Conservation (phyloP, 1,140 invertebrate species). For the Steinernema feltiae region DNA sequence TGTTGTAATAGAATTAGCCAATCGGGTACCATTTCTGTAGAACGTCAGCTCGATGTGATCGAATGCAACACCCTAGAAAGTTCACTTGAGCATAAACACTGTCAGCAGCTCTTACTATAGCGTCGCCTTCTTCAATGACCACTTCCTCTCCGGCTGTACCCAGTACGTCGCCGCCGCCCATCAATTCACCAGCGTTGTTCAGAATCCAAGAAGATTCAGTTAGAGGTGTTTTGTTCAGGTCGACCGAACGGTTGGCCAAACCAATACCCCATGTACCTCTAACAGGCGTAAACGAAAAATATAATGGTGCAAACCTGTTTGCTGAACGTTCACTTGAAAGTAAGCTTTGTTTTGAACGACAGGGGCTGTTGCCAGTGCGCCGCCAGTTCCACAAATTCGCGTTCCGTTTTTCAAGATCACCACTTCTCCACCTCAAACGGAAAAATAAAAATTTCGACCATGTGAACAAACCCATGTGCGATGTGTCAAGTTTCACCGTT, state of each 20-base stretch:
- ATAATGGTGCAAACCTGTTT: constrained; percentile 67
- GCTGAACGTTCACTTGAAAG: constrained; percentile 96
- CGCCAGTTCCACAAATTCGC: constrained; percentile 88
- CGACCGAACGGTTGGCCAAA: constrained; percentile 75
- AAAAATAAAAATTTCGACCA: too few relatives aligned
- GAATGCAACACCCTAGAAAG: constrained; percentile 75
- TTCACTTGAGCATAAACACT: constrained; percentile 12
- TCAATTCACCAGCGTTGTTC: constrained; percentile 76
- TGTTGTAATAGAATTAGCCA: constrained; percentile 77
- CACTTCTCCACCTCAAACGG: constrained; percentile 90
- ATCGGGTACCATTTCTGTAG: constrained; percentile 80
- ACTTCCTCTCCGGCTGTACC: constrained; percentile 65
- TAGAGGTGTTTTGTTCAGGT: constrained; percentile 76
- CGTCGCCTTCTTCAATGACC: constrained; percentile 79
- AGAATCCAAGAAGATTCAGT: constrained; percentile 84
- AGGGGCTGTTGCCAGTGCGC: constrained; percentile 82
- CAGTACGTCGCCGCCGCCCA: constrained; percentile 74
- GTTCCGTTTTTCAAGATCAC: constrained; percentile 93
- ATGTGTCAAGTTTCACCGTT: not conserved
- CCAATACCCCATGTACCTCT: constrained; percentile 82
- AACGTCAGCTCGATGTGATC: constrained; percentile 95
- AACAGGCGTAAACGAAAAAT: constrained; percentile 23
- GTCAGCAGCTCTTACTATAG: constrained; percentile 67
- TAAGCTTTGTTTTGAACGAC: constrained; percentile 94
- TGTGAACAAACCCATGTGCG: constrained; percentile 65